Conservation (phyloP, 2,113 vertebrate genomes). For the Hymenochirus boettgeri region DNA sequence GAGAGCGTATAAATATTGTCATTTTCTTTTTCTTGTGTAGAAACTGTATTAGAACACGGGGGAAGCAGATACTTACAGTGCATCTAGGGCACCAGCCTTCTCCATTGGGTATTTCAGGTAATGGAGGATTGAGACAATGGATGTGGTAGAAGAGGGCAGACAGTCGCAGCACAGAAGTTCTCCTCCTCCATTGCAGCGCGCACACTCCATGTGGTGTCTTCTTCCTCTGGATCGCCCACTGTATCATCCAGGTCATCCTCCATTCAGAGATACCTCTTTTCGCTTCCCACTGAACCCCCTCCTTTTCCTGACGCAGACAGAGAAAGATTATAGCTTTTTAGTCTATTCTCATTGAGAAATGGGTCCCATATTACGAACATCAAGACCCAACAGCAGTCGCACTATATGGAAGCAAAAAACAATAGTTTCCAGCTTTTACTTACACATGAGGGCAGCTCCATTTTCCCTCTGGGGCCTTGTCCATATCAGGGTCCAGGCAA, state of each 20-base stretch:
- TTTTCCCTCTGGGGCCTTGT: constrained; percentile 97
- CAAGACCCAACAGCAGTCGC: too few species aligned
- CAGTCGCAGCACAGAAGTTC: constrained; percentile 95
- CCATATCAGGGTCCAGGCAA: constrained; percentile 97
- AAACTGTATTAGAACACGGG: too few species aligned
- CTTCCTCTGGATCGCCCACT: constrained; percentile 83
- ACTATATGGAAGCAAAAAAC: too few species aligned
- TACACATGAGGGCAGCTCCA: constrained; percentile 99
- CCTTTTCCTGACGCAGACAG: constrained; percentile 78
- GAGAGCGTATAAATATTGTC: too few species aligned
- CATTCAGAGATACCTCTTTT: constrained; percentile 90
- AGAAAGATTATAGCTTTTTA: too few species aligned
- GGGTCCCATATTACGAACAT: too few species aligned
- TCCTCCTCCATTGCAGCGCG: constrained; percentile 95
- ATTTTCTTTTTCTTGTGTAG: too few species aligned
- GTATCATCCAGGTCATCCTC: constrained; percentile 81
- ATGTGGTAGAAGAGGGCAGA: constrained; percentile 97
- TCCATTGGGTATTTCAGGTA: constrained; percentile 94
- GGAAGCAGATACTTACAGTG: constrained; percentile 68
- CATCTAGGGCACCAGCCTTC: constrained; percentile 97
- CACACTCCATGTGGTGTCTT: constrained; percentile 96
- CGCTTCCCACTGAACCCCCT: constrained; percentile 97
- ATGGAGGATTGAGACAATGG: constrained; percentile 92
- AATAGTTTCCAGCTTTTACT: too few species aligned
- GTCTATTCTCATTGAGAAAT: too few species aligned